These are phyloP conservation scores for Automeris io DNA, from an alignment of 2,888 invertebrate species.

Conservation along the genomic window DNA sequence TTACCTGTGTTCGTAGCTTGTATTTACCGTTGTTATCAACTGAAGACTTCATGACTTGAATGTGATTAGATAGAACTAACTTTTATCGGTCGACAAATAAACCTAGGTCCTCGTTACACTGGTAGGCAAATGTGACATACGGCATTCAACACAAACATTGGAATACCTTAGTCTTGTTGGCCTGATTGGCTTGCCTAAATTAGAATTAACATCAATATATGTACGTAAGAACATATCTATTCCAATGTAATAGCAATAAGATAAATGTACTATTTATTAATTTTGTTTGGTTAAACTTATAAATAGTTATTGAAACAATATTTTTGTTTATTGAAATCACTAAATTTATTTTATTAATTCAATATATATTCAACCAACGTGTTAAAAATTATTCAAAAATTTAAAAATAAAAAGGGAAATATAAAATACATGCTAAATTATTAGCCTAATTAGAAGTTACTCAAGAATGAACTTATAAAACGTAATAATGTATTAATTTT, in stretches of 20 bases:
- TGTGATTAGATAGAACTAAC: constrained; percentile 60
- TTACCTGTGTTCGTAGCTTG: constrained; percentile 33
- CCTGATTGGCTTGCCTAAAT: constrained; percentile 44
- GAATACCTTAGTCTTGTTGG: constrained; percentile 50
- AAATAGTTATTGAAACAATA: too few species aligned
- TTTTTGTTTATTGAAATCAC: too few species aligned
- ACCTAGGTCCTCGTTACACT: constrained; percentile 64
- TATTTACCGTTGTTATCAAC: constrained; percentile 43
- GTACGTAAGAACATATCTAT: background rate
- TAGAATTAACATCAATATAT: constrained; percentile 37
- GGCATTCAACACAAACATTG: constrained; percentile 69
- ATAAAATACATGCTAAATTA: too few species aligned
- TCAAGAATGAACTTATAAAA: too few species aligned
- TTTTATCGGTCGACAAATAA: constrained; percentile 59
- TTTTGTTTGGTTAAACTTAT: too few species aligned
- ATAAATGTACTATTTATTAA: too few species aligned
- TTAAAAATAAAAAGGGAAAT: too few species aligned
- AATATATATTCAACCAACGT: too few species aligned
- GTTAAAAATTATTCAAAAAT: too few species aligned
- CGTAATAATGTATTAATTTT: too few species aligned
- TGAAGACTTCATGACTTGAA: constrained; percentile 58
- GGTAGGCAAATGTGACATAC: constrained; percentile 68
- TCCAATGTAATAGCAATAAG: background rate
- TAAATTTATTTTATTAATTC: too few species aligned
- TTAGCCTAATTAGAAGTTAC: too few species aligned